phyloP scores from a whole-genome alignment of 1,140 invertebrate genomes.

The Drosophila bocqueti region DNA sequence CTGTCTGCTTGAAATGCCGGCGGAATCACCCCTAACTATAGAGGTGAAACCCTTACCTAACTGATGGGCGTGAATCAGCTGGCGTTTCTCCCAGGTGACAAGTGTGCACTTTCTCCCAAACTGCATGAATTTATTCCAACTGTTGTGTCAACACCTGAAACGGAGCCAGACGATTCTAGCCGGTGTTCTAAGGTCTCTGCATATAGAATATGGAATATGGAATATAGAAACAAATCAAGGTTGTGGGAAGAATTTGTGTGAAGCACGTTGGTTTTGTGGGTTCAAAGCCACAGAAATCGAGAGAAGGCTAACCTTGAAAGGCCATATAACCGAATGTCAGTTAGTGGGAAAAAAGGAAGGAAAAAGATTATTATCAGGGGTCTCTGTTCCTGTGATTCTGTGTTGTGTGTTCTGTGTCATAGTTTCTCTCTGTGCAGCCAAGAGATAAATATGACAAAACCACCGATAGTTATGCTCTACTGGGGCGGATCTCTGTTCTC shows the following conservation, averaged over 20 bases:
- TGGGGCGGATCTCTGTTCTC: conserved; percentile 30
- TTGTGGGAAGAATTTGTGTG: conserved; percentile 40
- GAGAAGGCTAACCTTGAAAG: conserved; percentile 58
- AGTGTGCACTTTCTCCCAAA: conserved; percentile 66
- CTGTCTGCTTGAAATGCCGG: neutral
- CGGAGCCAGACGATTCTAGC: conserved; percentile 3
- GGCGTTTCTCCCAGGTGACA: conserved; percentile 57
- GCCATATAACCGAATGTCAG: conserved; percentile 22
- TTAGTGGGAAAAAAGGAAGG: neutral
- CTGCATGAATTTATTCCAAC: conserved; percentile 67
- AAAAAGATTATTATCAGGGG: neutral
- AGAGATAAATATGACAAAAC: conserved; percentile 18
- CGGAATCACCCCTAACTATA: neutral
- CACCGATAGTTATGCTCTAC: conserved; percentile 44
- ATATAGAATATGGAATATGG: conserved; percentile 13
- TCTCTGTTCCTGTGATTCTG: neutral
- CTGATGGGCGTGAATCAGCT: conserved; percentile 40
- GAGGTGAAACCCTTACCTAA: conserved; percentile 8
- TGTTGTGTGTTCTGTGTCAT: neutral
- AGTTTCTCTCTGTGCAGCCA: neutral
- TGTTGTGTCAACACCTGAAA: conserved; percentile 11
- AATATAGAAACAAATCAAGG: conserved; percentile 36
- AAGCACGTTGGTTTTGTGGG: conserved; percentile 32
- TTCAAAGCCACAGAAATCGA: conserved; percentile 8
- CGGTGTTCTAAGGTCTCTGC: conserved; percentile 15